Evolutionary conservation across 35 echinoderm and acorn worm genomes (phyloP), one percentile per base, ranked within the genome.

Genomic region (Amphiura filiformis): DNA sequence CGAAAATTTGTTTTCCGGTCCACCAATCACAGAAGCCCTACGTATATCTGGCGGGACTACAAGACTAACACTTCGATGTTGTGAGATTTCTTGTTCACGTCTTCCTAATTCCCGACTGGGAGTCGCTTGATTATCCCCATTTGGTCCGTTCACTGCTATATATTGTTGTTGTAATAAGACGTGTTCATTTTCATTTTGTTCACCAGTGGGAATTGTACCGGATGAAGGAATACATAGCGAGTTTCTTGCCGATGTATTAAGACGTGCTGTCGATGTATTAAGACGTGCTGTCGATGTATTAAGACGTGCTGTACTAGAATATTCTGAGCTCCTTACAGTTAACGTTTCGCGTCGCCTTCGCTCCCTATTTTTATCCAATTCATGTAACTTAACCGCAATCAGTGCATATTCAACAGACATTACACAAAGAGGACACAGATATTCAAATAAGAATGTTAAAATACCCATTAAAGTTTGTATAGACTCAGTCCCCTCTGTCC

Each of bases 401-500:
- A 70, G 32, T 30, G 38, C 31, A 38, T 86, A 86, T 28, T 75
- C 56, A 37, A 86, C 56, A 39, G 57, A 20, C 36, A 86, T 70
- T 15, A 86, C 38, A 38, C 31, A 61, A 26, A 86, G 30, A 4
- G 84, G 84, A 28, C 47, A 76, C 22, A 75, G 33, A 37, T 86
- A 86, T 56, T 86, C 84, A 1, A 77, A 42, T 30, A 86, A 26
- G 22, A 86, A 75, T 11, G 64, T 75, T 11, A 86, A 22, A 13
- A 86, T n/a, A 28, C 84, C 84, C 35, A 86, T 61, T 76, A 86
- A 86, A 0, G 36, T 76, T 36, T 75, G 84, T 70, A 70, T 13
- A n/a, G 61, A 70, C 36, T 37, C 36, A 33, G 33, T 61, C 23
- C 64, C 84, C 31, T 76, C 37, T 13, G 18, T n/a, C 84, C 84